Evolutionary conservation across 2,113 vertebrate species (phyloP).

Genomic region (Prochilodus magdalenae): DNA sequence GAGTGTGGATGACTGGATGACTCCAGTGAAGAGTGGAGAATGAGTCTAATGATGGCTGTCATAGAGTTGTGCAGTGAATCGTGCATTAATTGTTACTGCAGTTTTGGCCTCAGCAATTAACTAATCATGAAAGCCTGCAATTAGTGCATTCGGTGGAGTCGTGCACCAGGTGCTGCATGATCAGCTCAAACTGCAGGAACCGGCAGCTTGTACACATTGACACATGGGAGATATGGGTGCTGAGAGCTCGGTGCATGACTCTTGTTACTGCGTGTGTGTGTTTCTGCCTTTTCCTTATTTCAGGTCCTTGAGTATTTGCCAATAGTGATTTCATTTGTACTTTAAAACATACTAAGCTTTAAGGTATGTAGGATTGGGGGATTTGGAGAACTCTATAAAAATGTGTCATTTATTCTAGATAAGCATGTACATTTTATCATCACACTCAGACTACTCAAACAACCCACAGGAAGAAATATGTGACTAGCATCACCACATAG

Average conservation of each 20-base stretch:
- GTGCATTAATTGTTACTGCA: neutral
- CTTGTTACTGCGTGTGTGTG: conserved; percentile 6
- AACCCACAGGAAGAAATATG: no score
- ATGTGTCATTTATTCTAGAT: no score
- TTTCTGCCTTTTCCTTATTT: neutral
- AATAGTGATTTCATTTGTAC: no score
- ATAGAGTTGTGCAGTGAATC: neutral
- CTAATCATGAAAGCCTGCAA: neutral
- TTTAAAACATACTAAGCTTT: no score
- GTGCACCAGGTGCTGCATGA: neutral
- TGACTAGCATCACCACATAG: no score
- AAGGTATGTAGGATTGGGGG: no score
- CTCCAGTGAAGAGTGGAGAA: neutral
- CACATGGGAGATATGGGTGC: no score
- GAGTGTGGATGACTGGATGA: no score
- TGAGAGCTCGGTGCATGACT: neutral
- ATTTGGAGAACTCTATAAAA: no score
- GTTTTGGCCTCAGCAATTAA: neutral
- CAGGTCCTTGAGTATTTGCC: no score
- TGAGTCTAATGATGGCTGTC: conserved; percentile 1
- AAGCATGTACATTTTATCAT: no score
- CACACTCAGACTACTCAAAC: no score
- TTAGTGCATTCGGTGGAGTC: neutral
- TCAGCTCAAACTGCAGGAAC: neutral
- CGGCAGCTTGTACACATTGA: neutral